These are phyloP conservation scores for Pammene aurita DNA, from an alignment of 2,888 invertebrate genomes.

Conservation along the genomic window DNA sequence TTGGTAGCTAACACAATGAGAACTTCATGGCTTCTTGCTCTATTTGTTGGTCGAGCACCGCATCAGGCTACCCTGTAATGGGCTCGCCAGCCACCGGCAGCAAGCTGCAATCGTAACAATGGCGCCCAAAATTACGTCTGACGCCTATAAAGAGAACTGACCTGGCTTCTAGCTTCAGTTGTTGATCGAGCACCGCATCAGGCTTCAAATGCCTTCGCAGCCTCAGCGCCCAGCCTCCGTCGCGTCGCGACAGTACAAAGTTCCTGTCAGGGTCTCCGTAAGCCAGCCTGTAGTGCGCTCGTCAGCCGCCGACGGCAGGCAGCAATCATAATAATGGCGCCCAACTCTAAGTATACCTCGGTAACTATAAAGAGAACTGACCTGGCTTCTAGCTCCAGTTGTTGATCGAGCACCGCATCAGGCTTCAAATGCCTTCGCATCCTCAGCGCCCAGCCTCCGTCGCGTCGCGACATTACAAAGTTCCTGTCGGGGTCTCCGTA, in stretches of 20 bases:
- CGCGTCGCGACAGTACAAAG: conserved; percentile 68
- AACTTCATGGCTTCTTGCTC: too few species aligned
- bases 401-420: conserved; percentile 54
- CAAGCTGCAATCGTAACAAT: too few species aligned
- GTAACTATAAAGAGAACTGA: background rate
- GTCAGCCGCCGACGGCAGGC: conserved; percentile 66
- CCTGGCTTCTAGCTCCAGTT: conserved; percentile 73
- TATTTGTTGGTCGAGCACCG: too few species aligned
- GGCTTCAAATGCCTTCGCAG: conserved; percentile 63
- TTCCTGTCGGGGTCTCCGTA: conserved; percentile 64
- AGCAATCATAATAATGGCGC: conserved; percentile 68
- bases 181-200: conserved; percentile 54
- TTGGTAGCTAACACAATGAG: too few species aligned
- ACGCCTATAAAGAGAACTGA: background rate
- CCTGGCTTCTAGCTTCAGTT: conserved; percentile 73
- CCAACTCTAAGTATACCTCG: conserved; percentile 67
- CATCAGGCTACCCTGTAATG: too few species aligned
- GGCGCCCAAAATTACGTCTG: too few species aligned
- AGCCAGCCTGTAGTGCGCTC: conserved; percentile 70
- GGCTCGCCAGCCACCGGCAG: too few species aligned
- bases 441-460: conserved; percentile 72
- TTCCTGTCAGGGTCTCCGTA: conserved; percentile 64
- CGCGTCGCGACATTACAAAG: conserved; percentile 68
- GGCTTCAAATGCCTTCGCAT: conserved; percentile 63
- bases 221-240: conserved; percentile 72